These are phyloP conservation scores for Trissonchulus sp. DNA, from an alignment of 2,888 invertebrate species.

Conservation along the genomic window DNA sequence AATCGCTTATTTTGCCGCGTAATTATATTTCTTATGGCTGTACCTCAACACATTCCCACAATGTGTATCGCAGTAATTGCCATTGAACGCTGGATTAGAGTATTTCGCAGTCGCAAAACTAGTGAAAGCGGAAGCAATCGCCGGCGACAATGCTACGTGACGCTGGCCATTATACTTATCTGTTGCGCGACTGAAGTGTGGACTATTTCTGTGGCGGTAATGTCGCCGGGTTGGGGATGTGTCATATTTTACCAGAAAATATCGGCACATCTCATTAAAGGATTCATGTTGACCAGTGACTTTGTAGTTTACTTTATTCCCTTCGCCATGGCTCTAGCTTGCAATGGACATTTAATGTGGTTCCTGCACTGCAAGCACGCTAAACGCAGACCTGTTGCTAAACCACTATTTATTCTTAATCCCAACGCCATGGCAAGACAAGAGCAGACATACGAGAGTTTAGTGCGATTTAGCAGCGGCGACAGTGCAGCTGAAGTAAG, in stretches of 20 bases:
- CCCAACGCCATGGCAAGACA: neutral
- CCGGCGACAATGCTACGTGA: neutral
- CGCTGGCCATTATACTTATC: neutral
- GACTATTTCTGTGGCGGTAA: neutral
- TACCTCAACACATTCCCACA: neutral
- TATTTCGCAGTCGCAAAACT: neutral
- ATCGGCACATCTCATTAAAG: neutral
- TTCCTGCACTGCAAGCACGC: neutral
- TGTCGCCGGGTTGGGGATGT: neutral
- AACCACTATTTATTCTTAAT: too few relatives aligned
- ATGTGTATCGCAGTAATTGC: neutral
- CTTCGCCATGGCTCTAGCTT: neutral
- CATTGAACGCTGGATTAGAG: neutral
- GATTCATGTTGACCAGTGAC: neutral
- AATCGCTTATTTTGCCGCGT: neutral
- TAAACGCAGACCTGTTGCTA: neutral
- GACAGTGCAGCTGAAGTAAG: neutral
- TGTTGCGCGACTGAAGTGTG: neutral
- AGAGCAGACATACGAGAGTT: too few relatives aligned
- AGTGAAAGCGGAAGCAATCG: neutral
- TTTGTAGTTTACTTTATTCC: constrained; percentile 15
- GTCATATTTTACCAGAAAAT: neutral
- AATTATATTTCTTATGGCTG: neutral
- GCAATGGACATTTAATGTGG: neutral
- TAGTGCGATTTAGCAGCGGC: neutral